Evolutionary conservation across 2,888 invertebrate genomes (phyloP).

Genomic region (Rotaria socialis): DNA sequence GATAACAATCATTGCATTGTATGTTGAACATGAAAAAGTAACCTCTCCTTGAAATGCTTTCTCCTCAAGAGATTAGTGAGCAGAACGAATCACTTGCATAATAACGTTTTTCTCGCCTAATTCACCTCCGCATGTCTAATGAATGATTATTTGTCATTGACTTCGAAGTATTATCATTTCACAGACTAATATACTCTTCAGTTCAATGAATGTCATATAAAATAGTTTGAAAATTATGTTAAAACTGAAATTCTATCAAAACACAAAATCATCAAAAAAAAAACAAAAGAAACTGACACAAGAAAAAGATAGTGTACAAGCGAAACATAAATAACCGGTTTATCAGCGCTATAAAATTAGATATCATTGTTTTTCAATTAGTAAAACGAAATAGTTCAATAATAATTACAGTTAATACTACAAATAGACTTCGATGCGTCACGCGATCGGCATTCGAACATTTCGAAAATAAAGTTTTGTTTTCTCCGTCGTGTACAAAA

Average conservation of each 20-base stretch:
- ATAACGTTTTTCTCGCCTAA: no score
- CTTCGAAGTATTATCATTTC: no score
- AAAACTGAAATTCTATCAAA: background rate
- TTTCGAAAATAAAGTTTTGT: background rate
- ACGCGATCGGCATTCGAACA: background rate
- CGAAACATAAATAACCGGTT: background rate
- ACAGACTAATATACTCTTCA: no score
- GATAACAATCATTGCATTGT: no score
- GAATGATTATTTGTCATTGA: no score
- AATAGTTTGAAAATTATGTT: background rate
- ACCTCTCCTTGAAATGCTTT: no score
- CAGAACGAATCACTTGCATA: no score
- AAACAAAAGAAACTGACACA: background rate
- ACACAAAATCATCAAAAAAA: background rate
- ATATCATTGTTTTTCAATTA: background rate
- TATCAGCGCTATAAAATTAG: background rate
- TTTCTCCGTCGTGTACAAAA: conserved; percentile 33
- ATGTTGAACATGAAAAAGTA: no score
- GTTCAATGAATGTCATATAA: no score
- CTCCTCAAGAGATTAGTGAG: no score
- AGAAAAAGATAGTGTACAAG: background rate
- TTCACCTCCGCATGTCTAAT: no score
- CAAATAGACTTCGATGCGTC: background rate
- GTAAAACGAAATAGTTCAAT: background rate
- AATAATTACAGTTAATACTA: background rate